These are phyloP conservation scores for Moxostoma hubbsi DNA, from an alignment of 2,797 vertebrate genomes.

Conservation along the genomic window DNA sequence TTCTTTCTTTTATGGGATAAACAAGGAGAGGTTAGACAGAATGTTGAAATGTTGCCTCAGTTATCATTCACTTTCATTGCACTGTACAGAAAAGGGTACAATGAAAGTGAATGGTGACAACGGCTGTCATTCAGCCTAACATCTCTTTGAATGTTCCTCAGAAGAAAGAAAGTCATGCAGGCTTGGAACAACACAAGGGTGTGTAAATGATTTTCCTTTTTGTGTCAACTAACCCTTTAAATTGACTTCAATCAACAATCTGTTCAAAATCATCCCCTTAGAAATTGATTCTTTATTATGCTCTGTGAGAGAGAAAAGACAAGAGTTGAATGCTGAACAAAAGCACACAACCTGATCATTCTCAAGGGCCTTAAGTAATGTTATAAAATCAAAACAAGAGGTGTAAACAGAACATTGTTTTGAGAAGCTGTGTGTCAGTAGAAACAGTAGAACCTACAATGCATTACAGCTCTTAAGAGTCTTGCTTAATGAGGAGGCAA, in stretches of 20 bases:
- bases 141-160: too few species aligned
- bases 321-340: background rate
- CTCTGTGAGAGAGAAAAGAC: background rate
- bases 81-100: too few species aligned
- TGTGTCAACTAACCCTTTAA: too few species aligned
- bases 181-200: too few species aligned
- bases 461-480: background rate
- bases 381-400: background rate
- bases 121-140: too few species aligned
- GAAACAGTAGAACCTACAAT: background rate
- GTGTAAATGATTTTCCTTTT: too few species aligned
- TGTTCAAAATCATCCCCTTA: background rate
- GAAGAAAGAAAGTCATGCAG: too few species aligned
- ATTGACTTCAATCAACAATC: background rate
- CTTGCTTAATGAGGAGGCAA: conserved; percentile 11
- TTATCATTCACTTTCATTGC: too few species aligned
- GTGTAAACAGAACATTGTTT: background rate
- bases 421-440: background rate
- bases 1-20: too few species aligned
- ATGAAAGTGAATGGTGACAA: too few species aligned
- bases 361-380: background rate
- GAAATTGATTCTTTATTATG: background rate
- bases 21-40: too few species aligned
- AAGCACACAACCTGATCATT: conserved; percentile 1
- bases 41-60: too few species aligned